phyloP scores from a whole-genome alignment of 2,888 invertebrate species.

The Oscheius sp. region DNA sequence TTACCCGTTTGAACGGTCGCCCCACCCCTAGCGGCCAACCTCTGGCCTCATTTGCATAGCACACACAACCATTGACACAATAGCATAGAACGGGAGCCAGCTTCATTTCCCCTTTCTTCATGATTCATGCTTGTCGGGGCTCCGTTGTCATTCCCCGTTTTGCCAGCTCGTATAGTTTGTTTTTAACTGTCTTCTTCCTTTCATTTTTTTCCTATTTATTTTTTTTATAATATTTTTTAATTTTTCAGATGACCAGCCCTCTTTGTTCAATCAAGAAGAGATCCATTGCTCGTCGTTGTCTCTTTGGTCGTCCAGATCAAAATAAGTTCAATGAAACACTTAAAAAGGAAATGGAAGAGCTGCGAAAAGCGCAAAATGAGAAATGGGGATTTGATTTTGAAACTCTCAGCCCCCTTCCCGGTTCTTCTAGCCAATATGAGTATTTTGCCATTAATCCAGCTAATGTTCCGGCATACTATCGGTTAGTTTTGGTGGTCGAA shows the following conservation, averaged over 20 bases:
- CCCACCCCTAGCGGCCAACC: not conserved
- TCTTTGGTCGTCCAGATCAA: conserved; percentile 25
- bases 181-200: conserved; percentile 13
- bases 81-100: conserved; percentile 11
- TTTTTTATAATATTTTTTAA: not conserved
- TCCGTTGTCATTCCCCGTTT: no score
- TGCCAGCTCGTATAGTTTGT: conserved; percentile 12
- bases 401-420: conserved; percentile 7
- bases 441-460: not conserved
- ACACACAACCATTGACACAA: not conserved
- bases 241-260: no score
- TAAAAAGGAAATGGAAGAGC: conserved; percentile 1
- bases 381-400: conserved; percentile 31
- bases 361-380: not conserved
- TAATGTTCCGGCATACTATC: conserved; percentile 27
- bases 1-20: conserved; percentile 8
- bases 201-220: not conserved
- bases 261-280: conserved; percentile 24
- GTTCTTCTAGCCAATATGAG: conserved; percentile 18
- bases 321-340: not conserved
- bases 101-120: not conserved
- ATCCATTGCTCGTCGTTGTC: conserved; percentile 30
- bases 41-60: conserved; percentile 25
- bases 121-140: not conserved
- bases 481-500: conserved; percentile 19